phyloP scores from a whole-genome alignment of 2,888 invertebrate genomes.

The Chloroclysta siterata region DNA sequence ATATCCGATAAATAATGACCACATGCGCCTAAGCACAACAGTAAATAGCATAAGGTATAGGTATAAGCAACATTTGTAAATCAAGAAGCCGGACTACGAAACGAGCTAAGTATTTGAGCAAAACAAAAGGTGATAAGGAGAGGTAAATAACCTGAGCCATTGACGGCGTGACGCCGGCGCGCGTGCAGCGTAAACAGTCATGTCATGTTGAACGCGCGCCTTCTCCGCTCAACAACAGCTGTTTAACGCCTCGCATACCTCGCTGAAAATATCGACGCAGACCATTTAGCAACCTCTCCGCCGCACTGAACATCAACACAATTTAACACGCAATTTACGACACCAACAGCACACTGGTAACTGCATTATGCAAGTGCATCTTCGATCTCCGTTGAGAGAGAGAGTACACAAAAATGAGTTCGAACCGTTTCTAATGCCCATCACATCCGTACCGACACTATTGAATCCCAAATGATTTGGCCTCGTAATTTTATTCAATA shows the following conservation, averaged over 20 bases:
- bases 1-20: neutral
- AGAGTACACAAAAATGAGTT: conserved; percentile 63
- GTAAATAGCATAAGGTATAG: conserved; percentile 20
- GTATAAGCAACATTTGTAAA: conserved; percentile 29
- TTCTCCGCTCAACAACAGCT: conserved; percentile 59
- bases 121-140: conserved; percentile 84
- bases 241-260: conserved; percentile 68
- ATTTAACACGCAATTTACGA: conserved; percentile 45
- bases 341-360: conserved; percentile 31
- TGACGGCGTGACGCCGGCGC: conserved; percentile 71
- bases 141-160: conserved; percentile 83
- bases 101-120: conserved; percentile 76
- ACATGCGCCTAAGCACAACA: neutral
- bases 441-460: conserved; percentile 62
- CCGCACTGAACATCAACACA: conserved; percentile 45
- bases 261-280: conserved; percentile 69
- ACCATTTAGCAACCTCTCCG: conserved; percentile 49
- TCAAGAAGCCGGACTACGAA: conserved; percentile 49
- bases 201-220: conserved; percentile 46
- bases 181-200: conserved; percentile 49
- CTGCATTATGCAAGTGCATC: conserved; percentile 39
- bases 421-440: conserved; percentile 64
- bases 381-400: conserved; percentile 39
- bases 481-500: conserved; percentile 80
- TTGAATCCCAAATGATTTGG: conserved; percentile 71